phyloP scores from a whole-genome alignment of 2,888 invertebrate genomes.

The Caenorhabditis plicata region DNA sequence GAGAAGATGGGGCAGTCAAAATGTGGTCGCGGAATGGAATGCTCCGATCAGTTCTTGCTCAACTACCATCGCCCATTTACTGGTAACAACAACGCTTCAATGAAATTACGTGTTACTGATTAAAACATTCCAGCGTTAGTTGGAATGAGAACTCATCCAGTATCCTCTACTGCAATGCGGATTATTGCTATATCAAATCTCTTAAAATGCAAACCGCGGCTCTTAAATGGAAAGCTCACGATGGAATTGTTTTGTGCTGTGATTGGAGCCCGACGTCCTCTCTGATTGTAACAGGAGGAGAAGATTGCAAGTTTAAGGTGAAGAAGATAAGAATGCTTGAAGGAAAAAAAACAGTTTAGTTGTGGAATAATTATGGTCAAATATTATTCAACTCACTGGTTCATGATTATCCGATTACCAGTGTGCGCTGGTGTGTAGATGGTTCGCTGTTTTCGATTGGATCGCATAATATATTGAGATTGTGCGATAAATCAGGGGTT shows the following conservation, averaged over 20 bases:
- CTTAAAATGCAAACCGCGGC: conserved; percentile 67
- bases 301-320: conserved; percentile 82
- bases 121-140: conserved; percentile 25
- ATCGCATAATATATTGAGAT: conserved; percentile 84
- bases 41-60: conserved; percentile 84
- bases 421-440: conserved; percentile 85
- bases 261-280: conserved; percentile 72
- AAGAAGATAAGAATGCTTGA: too few relatives aligned
- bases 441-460: conserved; percentile 90
- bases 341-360: too few relatives aligned
- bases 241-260: conserved; percentile 80
- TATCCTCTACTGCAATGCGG: conserved; percentile 71
- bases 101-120: background rate
- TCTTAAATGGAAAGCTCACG: conserved; percentile 87
- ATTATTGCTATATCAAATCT: conserved; percentile 72
- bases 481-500: conserved; percentile 92
- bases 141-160: conserved; percentile 57
- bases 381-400: conserved; percentile 81
- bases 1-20: conserved; percentile 93
- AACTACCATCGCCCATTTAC: conserved; percentile 69
- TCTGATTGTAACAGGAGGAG: conserved; percentile 74
- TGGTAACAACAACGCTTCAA: conserved; percentile 8
- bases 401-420: conserved; percentile 87
- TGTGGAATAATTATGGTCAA: conserved; percentile 90
- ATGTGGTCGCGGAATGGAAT: conserved; percentile 92